Evolutionary conservation across 2,113 vertebrate genomes (phyloP).

Genomic region (Gracilinanus agilis): DNA sequence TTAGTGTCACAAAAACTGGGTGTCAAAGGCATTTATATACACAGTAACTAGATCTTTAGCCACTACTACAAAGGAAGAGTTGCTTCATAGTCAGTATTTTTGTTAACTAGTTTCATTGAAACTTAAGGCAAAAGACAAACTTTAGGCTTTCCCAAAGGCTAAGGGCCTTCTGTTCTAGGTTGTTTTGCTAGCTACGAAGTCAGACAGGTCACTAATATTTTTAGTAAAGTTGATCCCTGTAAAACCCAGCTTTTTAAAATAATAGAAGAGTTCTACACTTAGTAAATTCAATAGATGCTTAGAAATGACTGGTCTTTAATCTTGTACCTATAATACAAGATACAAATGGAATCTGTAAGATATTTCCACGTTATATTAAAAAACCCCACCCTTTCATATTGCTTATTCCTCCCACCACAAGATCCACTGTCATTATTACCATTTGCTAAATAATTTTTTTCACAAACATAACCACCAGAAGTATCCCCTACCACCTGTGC

Average conservation of each 20-base stretch:
- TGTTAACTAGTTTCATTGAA: neutral
- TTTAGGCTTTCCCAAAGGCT: neutral
- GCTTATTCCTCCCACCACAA: slow-evolving; percentile 33
- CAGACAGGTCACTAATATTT: neutral
- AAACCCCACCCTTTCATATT: slow-evolving; percentile 58
- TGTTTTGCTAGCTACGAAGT: neutral
- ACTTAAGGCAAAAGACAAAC: neutral
- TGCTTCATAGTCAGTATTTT: neutral
- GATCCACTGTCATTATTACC: neutral
- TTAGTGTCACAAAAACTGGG: neutral
- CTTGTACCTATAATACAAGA: slow-evolving; percentile 67
- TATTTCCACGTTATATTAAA: slow-evolving; percentile 48
- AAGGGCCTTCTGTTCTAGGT: neutral
- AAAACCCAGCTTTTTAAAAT: slow-evolving; percentile 43
- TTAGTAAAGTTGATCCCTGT: slow-evolving; percentile 15
- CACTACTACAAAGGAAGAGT: slow-evolving; percentile 16
- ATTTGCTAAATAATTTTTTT: slow-evolving; percentile 71
- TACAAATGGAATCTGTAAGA: slow-evolving; percentile 72
- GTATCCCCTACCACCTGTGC: slow-evolving; percentile 52
- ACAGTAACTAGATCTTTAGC: neutral
- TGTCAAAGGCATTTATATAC: neutral
- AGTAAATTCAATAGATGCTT: slow-evolving; percentile 41
- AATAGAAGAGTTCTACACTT: slow-evolving; percentile 15
- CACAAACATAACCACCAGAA: slow-evolving; percentile 54
- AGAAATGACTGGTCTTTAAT: slow-evolving; percentile 63